A percentile compares a stretch with the other conserved stretches of the same genome.
phyloP scores from a whole-genome alignment of 2,113 vertebrate genomes.

The Tenrec ecaudatus region DNA sequence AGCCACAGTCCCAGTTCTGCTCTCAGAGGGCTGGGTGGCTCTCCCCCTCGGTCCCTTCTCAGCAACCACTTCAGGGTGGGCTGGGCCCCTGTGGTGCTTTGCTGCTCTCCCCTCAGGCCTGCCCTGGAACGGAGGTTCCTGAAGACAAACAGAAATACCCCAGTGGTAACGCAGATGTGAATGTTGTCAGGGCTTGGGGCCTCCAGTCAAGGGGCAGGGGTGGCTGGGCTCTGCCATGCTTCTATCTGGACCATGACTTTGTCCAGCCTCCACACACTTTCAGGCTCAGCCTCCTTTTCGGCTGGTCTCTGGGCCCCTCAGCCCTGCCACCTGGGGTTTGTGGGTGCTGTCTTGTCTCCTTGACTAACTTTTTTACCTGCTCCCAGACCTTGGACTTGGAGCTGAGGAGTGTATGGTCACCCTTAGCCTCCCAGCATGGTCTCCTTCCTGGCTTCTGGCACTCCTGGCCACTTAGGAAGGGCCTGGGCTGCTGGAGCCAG shows the following conservation, averaged over 20 bases:
- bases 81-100: no score
- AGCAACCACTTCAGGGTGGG: background rate
- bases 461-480: background rate
- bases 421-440: background rate
- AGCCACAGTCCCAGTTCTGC: background rate
- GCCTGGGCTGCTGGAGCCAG: background rate
- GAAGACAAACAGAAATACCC: background rate
- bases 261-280: background rate
- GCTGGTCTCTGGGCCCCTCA: background rate
- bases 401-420: background rate
- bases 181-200: background rate
- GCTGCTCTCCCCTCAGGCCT: rapidly evolving
- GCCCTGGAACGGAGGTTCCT: rapidly evolving
- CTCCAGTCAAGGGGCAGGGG: no score
- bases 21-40: rapidly evolving
- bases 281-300: background rate
- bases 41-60: rapidly evolving
- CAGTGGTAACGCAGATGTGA: rapidly evolving
- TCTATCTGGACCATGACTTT: background rate
- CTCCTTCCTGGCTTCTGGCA: rapidly evolving
- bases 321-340: background rate
- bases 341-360: background rate
- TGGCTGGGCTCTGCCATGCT: background rate
- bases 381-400: background rate
- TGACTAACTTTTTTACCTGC: background rate